Percentiles rank a stretch among this genome's conserved stretches.
Conservation (phyloP, 2,113 vertebrate genomes). For the Proterorhinus semilunaris region DNA sequence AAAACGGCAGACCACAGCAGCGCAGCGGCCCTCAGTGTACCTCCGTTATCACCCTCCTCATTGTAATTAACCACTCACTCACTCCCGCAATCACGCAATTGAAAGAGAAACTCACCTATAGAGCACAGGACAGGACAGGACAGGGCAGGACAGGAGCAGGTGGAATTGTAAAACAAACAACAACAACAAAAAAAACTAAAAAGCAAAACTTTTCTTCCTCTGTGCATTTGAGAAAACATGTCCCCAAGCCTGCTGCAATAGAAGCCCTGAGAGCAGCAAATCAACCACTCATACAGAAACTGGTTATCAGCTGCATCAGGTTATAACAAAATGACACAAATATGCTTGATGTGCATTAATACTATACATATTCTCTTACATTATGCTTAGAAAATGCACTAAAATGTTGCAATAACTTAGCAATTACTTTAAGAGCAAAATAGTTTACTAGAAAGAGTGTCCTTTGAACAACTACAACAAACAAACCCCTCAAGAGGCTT, state of each 20-base stretch:
- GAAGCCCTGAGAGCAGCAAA: slow-evolving; percentile 39
- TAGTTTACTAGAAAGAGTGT: too few relatives aligned
- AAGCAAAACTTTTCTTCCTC: slow-evolving; percentile 55
- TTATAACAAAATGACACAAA: neutral
- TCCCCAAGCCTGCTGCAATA: slow-evolving; percentile 34
- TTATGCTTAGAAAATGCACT: neutral
- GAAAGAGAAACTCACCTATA: slow-evolving; percentile 65
- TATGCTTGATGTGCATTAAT: neutral
- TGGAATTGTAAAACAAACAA: slow-evolving; percentile 49
- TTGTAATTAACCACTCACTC: slow-evolving; percentile 13
- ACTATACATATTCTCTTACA: neutral
- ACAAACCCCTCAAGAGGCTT: too few relatives aligned
- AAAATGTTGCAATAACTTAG: too few relatives aligned
- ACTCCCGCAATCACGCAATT: slow-evolving; percentile 39
- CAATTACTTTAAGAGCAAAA: too few relatives aligned
- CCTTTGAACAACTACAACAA: too few relatives aligned
- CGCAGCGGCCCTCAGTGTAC: slow-evolving; percentile 48
- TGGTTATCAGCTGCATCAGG: neutral
- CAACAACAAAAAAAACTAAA: slow-evolving; percentile 43
- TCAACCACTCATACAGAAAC: slow-evolving; percentile 23
- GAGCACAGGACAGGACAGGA: slow-evolving; percentile 35
- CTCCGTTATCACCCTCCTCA: slow-evolving; percentile 27
- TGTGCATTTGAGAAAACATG: too few relatives aligned
- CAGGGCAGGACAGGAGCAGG: slow-evolving; percentile 48
- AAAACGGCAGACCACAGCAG: slow-evolving; percentile 93